These are phyloP conservation scores for Lynx canadensis DNA, from an alignment of 2,113 vertebrate genomes.

Conservation along the genomic window DNA sequence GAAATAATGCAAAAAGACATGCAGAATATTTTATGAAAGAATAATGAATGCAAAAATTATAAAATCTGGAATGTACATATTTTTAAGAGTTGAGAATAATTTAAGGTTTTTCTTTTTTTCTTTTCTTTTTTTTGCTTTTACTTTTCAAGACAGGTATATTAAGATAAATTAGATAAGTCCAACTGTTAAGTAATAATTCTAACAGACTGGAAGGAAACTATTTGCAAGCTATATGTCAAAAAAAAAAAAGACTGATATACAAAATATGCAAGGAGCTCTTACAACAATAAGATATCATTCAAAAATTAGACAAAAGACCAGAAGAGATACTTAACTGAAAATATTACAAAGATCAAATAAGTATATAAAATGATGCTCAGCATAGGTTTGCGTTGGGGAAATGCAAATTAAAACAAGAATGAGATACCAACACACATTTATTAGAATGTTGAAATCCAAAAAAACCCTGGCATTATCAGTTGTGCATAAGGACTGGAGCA, in stretches of 20 bases:
- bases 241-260: neutral
- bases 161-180: neutral
- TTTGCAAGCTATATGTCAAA: neutral
- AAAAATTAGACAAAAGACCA: neutral
- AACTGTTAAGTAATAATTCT: neutral
- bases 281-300: neutral
- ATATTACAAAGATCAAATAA: neutral
- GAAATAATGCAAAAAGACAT: neutral
- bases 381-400: neutral
- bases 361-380: neutral
- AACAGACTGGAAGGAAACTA: neutral
- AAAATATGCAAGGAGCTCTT: neutral
- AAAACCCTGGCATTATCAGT: neutral
- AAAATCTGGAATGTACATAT: neutral
- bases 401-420: neutral
- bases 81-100: neutral
- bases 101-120: neutral
- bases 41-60: neutral
- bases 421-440: neutral
- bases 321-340: neutral
- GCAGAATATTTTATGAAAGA: neutral
- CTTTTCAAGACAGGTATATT: neutral
- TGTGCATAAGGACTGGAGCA: neutral
- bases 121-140: neutral
- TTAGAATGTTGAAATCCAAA: neutral